Base-by-base conservation (phyloP, 2,113 vertebrate species). In the Zosterops pallidus region DNA sequence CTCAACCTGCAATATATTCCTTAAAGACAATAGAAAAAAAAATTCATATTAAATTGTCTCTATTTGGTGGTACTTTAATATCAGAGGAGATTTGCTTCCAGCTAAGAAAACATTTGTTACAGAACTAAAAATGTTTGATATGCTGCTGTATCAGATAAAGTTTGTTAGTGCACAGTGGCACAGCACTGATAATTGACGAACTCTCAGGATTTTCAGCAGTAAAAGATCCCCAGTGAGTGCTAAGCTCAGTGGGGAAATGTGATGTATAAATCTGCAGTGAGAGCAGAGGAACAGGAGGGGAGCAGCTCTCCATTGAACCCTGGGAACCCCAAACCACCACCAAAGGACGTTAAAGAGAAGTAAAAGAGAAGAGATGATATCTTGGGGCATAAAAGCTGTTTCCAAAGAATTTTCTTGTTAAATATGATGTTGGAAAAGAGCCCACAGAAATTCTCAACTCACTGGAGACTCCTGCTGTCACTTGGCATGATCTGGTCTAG, bases 71-170 rank as follows among this genome's bases (percentile, higher is more conserved):
- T 22, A 47, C 63, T 93, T 94, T 63, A 87, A 39, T 83, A 85
- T 80, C 59, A 42, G 81, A 67, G 46, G 74, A 65, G 74, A 55
- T 26, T 91, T 92, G 67, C 87, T 97, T 78, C 89, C 59, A 91
- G 89, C 86, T 69, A 91, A 90, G 87, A 69, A 82, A 92, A 84
- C 63, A 57, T 83, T 94, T 94, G 67, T 89, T 83, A 60, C 37
- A 80, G 82, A 85, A 9, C 74, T 83, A 69, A 84, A 87, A 89
- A 65, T 91, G 46, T 76, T 91, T 79, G 84, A 72, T 91, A 72
- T 67, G 57, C 41, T 77, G 59, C 85, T 53, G 63, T 39, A 90
- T 62, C 65, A 70, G 89, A 89, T 86, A 70, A 92, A 92, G 68
- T 83, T 90, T 70, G 67, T 70, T 90, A 89, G 62, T n/a, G 64